These are phyloP conservation scores for Gambusia holbrooki DNA, from an alignment of 2,113 vertebrate species.

Conservation along the genomic window DNA sequence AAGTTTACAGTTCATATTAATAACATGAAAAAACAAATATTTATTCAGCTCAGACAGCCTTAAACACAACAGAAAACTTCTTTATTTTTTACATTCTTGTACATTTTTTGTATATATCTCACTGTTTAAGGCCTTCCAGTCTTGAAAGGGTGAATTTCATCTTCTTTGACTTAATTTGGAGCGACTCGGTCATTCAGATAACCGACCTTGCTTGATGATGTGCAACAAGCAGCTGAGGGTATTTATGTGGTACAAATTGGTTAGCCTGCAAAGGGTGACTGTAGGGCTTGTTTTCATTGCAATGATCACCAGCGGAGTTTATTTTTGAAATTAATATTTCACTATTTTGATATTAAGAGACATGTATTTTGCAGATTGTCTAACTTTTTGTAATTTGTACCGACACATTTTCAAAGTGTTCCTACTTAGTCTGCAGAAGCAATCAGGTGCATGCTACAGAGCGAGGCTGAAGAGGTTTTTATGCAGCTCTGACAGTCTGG, in stretches of 20 bases:
- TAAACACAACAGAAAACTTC: slow-evolving; percentile 27
- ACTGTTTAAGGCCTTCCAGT: slow-evolving; percentile 3
- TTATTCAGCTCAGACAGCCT: slow-evolving; percentile 62
- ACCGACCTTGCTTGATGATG: slow-evolving; percentile 13
- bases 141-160: slow-evolving; percentile 34
- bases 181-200: neutral
- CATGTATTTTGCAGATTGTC: slow-evolving; percentile 59
- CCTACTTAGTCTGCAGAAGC: slow-evolving; percentile 30
- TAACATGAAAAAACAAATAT: slow-evolving; percentile 53
- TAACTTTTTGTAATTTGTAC: slow-evolving; percentile 67
- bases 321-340: slow-evolving; percentile 42
- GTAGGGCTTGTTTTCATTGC: slow-evolving; percentile 29
- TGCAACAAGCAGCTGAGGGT: neutral
- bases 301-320: slow-evolving; percentile 23
- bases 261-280: slow-evolving; percentile 25
- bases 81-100: slow-evolving; percentile 55
- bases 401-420: slow-evolving; percentile 34
- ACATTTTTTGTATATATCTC: slow-evolving; percentile 71
- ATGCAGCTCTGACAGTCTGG: slow-evolving; percentile 3
- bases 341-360: slow-evolving; percentile 62
- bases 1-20: neutral
- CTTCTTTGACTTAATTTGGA: slow-evolving; percentile 22
- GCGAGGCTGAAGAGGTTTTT: slow-evolving; percentile 7
- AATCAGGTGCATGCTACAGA: slow-evolving; percentile 25
- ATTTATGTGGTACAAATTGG: slow-evolving; percentile 43